These are phyloP conservation scores for Eulemur coronatus DNA, from an alignment of 2,797 vertebrate genomes.

Conservation along the genomic window DNA sequence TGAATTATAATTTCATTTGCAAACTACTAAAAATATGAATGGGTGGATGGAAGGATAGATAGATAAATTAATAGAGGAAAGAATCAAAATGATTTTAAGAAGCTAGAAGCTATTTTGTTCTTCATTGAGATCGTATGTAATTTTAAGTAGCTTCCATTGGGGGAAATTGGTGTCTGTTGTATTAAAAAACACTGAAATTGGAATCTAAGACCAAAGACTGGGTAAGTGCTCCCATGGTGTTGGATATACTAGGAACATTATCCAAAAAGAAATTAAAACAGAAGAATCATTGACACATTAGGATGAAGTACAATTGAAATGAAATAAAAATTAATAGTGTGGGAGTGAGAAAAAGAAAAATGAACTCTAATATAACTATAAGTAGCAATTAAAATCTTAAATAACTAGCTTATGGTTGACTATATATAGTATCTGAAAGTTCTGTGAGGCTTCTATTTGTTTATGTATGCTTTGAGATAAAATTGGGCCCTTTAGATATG, in stretches of 20 bases:
- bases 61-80: background rate
- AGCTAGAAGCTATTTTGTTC: background rate
- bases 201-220: background rate
- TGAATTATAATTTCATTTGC: background rate
- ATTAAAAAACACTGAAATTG: conserved; percentile 43
- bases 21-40: background rate
- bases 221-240: background rate
- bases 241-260: background rate
- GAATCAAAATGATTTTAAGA: conserved; percentile 46
- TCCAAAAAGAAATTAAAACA: conserved; percentile 45
- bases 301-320: conserved; percentile 30
- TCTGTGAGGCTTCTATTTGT: background rate
- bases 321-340: conserved; percentile 45
- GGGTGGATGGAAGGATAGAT: background rate
- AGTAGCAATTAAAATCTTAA: conserved; percentile 26
- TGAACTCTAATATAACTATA: background rate
- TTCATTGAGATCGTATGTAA: conserved; percentile 21
- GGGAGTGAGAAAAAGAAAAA: conserved; percentile 20
- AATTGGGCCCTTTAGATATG: background rate
- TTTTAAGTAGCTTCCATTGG: conserved; percentile 33
- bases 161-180: background rate
- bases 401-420: background rate
- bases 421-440: background rate
- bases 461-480: background rate
- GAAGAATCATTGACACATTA: conserved; percentile 20